Evolutionary conservation across 2,797 vertebrate species (phyloP).

Genomic region (Epinephelus coioides): DNA sequence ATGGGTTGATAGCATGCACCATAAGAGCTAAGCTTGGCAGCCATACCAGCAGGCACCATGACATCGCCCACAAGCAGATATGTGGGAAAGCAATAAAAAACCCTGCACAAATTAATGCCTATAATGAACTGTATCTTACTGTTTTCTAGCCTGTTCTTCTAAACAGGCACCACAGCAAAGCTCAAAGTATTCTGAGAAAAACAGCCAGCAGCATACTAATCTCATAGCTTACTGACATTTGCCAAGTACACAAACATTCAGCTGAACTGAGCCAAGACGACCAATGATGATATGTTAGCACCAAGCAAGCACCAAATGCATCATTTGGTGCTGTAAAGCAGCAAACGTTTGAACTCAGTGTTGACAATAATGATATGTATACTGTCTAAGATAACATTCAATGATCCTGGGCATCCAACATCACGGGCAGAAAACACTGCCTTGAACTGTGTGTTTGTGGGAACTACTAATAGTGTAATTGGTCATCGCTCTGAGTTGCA

Average conservation of each 20-base stretch:
- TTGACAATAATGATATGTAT: constrained; percentile 1
- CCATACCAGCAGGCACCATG: background rate
- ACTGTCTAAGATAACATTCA: too few species aligned
- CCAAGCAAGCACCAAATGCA: constrained; percentile 35
- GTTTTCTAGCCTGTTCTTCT: constrained; percentile 16
- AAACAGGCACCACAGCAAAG: constrained; percentile 20
- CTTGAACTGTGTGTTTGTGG: constrained; percentile 1
- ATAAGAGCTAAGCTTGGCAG: constrained; percentile 31
- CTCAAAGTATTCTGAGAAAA: constrained; percentile 14
- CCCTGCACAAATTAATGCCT: constrained; percentile 39
- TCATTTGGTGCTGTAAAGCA: constrained; percentile 24
- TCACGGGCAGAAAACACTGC: background rate
- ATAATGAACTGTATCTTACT: constrained; percentile 26
- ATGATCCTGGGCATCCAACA: background rate
- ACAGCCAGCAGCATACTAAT: constrained; percentile 36
- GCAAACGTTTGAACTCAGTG: background rate
- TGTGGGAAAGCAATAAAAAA: constrained; percentile 14
- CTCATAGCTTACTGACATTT: constrained; percentile 34
- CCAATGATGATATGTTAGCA: constrained; percentile 27
- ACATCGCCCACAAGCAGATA: constrained; percentile 23
- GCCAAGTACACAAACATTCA: constrained; percentile 46
- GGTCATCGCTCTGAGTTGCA: background rate
- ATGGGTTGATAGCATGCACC: background rate
- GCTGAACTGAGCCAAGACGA: constrained; percentile 36
- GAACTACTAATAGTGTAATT: constrained; percentile 1